Evolutionary conservation across 1,140 invertebrate species (phyloP), one percentile per base, ranked within the genome.

Genomic region (Helicoverpa zea): DNA sequence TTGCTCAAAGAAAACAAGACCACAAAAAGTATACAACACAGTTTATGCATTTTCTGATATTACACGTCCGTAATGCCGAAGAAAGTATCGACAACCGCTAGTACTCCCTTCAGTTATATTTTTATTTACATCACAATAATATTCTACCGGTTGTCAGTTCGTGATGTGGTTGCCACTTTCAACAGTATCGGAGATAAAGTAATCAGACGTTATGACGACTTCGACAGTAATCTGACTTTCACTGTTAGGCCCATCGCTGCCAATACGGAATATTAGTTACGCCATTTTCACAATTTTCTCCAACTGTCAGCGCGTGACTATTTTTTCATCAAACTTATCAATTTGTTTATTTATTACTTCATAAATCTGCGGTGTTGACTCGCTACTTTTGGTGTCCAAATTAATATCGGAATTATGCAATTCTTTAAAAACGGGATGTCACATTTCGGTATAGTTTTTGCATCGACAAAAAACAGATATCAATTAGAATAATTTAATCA

Each of bases 261-360:
- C 82, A 56, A 56, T 68, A 64, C 80, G 23, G 49, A 47, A 47
- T 61, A 89, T 90, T 86, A 86, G 87, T 89, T 86, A 66, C 89
- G 89, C 87, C 80, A 87, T 88, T 89, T 91, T 86, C 84, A 82
- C 83, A 85, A 88, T 91, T 91, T 89, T 87, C 86, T 76, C 84
- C 81, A 83, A 74, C 87, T 84, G 82, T 88, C 84, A 81, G 83
- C 80, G 88, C 88, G 89, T 90, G 88, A 92, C 86, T 83, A 23
- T 23, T 58, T 64, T 72, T 64, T 72, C 35, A 64, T 79, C 70
- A 23, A 70, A 80, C 51, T 83, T 81, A 80, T 81, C 81, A 63
- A 81, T 83, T 75, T 72, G 80, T 84, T 81, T 43, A 70, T 84
- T 81, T 43, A 70, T 84, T 81, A 70, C 64, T 83, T 82, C 74